Percentiles rank a stretch among this genome's conserved stretches.
phyloP scores from a whole-genome alignment of 2,113 vertebrate genomes.

The Thunnus maccoyii region DNA sequence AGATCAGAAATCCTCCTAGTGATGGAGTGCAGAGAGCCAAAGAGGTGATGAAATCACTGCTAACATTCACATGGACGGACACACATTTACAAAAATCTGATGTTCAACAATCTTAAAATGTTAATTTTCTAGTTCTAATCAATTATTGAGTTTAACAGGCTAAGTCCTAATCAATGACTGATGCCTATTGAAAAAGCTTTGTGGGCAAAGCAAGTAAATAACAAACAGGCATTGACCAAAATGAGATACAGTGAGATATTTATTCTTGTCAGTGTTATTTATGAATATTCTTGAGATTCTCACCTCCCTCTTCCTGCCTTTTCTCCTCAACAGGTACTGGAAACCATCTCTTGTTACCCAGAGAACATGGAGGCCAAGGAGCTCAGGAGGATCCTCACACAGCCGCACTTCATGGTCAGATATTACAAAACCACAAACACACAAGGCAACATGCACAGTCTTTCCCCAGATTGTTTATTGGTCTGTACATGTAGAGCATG shows the following conservation, averaged over 20 bases:
- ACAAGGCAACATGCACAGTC: background rate
- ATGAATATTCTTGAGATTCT: background rate
- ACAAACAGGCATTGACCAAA: background rate
- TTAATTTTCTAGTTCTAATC: too few relatives aligned
- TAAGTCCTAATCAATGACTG: too few relatives aligned
- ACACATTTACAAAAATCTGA: too few relatives aligned
- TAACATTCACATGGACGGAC: background rate
- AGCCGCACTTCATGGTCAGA: slow-evolving; percentile 98
- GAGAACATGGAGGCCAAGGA: slow-evolving; percentile 97
- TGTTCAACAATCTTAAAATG: too few relatives aligned
- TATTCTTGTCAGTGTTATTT: background rate
- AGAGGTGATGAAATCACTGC: slow-evolving; percentile 88
- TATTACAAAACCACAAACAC: background rate
- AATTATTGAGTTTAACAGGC: too few relatives aligned
- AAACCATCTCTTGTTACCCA: slow-evolving; percentile 97
- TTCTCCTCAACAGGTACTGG: slow-evolving; percentile 88
- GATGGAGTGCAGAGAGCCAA: slow-evolving; percentile 99
- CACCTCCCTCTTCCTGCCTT: too few relatives aligned
- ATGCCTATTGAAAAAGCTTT: too few relatives aligned
- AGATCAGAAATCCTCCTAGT: slow-evolving; percentile 98
- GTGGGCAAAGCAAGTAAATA: too few relatives aligned
- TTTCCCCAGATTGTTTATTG: background rate
- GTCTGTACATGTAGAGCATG: background rate
- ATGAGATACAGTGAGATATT: background rate
- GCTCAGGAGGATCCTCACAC: slow-evolving; percentile 96